These are phyloP conservation scores for Centroberyx gerrardi DNA, from an alignment of 2,797 vertebrate species.

Conservation along the genomic window DNA sequence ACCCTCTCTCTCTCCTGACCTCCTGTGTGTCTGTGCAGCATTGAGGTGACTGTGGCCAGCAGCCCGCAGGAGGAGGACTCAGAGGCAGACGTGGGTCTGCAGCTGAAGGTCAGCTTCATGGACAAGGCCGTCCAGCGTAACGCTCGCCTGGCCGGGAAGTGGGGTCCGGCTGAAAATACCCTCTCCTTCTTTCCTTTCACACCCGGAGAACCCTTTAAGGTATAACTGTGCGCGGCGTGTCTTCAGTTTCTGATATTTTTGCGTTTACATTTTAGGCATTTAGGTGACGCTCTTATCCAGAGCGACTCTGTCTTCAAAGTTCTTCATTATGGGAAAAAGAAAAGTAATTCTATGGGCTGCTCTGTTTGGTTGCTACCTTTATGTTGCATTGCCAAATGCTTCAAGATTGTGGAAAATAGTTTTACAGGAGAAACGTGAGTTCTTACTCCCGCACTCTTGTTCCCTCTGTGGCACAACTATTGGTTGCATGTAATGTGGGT, in stretches of 20 bases:
- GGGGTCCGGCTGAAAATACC: conserved; percentile 90
- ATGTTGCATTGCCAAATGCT: background rate
- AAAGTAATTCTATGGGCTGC: no score
- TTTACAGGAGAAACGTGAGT: background rate
- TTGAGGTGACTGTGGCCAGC: conserved; percentile 88
- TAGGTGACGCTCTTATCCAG: background rate
- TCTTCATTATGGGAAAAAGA: no score
- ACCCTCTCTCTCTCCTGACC: background rate
- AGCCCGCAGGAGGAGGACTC: conserved; percentile 81
- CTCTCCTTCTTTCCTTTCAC: conserved; percentile 93
- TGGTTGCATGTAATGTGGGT: no score
- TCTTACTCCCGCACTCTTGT: background rate
- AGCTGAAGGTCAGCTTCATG: conserved; percentile 89
- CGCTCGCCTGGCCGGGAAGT: conserved; percentile 89
- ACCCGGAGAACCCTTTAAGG: conserved; percentile 92
- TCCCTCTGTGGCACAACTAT: no score
- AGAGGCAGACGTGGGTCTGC: conserved; percentile 88
- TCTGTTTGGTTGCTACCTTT: no score
- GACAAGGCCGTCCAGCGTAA: conserved; percentile 90
- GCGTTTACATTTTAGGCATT: background rate
- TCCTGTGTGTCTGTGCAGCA: conserved; percentile 76
- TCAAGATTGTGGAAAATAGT: background rate
- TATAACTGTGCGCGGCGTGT: conserved; percentile 51
- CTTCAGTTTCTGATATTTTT: background rate
- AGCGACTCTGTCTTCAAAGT: no score